Percentiles rank a stretch among this genome's conserved stretches.
Conservation (phyloP, 2,888 invertebrate genomes). For the Sesia bembeciformis region DNA sequence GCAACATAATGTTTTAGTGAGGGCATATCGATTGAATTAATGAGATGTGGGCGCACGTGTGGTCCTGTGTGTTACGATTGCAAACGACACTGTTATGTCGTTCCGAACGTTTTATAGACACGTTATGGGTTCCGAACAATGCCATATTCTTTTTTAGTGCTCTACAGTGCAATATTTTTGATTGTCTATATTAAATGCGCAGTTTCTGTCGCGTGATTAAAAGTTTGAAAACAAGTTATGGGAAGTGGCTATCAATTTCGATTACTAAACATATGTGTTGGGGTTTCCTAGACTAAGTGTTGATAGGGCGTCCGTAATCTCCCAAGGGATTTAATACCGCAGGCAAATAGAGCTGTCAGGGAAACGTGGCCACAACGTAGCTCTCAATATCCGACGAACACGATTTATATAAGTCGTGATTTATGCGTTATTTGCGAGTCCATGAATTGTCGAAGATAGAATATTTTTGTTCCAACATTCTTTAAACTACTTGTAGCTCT, state of each 20-base stretch:
- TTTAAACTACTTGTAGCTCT: too few relatives aligned
- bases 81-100: constrained; percentile 44
- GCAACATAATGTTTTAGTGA: constrained; percentile 58
- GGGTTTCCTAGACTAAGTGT: constrained; percentile 20
- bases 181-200: constrained; percentile 11
- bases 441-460: too few relatives aligned
- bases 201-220: constrained; percentile 9
- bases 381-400: neutral
- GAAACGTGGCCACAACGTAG: constrained; percentile 4
- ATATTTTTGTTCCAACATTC: too few relatives aligned
- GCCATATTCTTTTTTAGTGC: constrained; percentile 35
- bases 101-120: constrained; percentile 38
- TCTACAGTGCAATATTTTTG: constrained; percentile 3
- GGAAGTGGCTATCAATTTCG: neutral
- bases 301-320: constrained; percentile 27
- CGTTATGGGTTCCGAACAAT: constrained; percentile 59
- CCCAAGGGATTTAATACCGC: constrained; percentile 26
- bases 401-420: neutral
- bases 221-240: neutral
- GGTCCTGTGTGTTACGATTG: constrained; percentile 52
- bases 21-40: constrained; percentile 69
- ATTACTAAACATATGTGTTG: neutral
- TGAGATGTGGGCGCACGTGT: constrained; percentile 67
- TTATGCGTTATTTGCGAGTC: too few relatives aligned
- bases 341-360: constrained; percentile 27